Evolutionary conservation across 2,113 vertebrate species (phyloP).

Genomic region (Dasypus novemcinctus): DNA sequence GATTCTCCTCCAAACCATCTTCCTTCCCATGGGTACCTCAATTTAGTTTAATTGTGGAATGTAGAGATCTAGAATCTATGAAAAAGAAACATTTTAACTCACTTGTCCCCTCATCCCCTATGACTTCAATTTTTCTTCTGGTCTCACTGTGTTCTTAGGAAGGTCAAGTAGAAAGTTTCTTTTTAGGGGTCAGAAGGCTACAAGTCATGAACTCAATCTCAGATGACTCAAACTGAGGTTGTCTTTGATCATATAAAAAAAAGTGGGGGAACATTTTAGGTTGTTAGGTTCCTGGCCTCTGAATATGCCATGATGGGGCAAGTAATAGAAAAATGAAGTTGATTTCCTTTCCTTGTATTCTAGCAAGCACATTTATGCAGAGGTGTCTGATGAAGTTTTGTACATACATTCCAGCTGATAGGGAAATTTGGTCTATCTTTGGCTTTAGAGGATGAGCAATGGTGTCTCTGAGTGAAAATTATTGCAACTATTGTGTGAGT

Average conservation of each 20-base stretch:
- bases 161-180: background rate
- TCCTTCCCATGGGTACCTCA: background rate
- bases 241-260: background rate
- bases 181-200: background rate
- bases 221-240: background rate
- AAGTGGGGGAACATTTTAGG: background rate
- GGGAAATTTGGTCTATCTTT: background rate
- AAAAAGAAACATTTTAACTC: background rate
- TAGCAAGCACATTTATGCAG: background rate
- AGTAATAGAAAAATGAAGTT: background rate
- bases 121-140: background rate
- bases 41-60: constrained; percentile 31
- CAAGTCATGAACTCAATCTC: background rate
- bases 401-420: background rate
- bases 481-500: background rate
- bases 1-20: background rate
- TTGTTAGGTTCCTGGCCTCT: background rate
- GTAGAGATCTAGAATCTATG: background rate
- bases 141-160: background rate
- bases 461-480: background rate
- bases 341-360: background rate
- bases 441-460: background rate
- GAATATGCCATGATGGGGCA: background rate
- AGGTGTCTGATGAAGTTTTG: background rate
- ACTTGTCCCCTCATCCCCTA: background rate